A percentile compares a stretch with the other conserved stretches of the same genome.
Conservation (phyloP, 2,113 vertebrate species). For the Pampusana beccarii region DNA sequence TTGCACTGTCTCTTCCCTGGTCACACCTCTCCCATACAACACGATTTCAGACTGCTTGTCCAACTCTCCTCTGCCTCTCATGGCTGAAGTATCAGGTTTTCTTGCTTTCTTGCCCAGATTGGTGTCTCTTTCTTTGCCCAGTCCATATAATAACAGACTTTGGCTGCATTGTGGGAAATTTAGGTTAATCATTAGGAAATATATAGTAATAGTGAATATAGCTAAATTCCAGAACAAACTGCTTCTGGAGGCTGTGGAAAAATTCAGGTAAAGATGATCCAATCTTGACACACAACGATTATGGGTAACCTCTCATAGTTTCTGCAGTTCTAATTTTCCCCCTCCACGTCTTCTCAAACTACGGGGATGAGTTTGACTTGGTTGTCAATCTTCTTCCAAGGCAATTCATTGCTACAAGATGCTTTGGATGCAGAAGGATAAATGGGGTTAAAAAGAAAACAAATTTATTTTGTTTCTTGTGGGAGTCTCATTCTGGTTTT, state of each 20-base stretch:
- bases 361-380: background rate
- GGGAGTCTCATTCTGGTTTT: background rate
- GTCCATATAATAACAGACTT: background rate
- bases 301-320: background rate
- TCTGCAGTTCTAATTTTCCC: background rate
- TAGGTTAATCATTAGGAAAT: background rate
- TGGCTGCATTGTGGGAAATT: background rate
- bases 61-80: background rate
- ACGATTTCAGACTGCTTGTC: background rate
- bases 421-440: background rate
- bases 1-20: background rate
- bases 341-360: background rate
- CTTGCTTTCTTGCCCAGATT: background rate
- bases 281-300: background rate
- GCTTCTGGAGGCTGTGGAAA: background rate
- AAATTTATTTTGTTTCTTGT: background rate
- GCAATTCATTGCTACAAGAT: background rate
- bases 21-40: background rate
- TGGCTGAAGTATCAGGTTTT: background rate
- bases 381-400: background rate
- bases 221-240: background rate
- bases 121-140: background rate
- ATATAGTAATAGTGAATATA: background rate
- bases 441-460: background rate
- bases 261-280: background rate